Percentiles rank a stretch among this genome's conserved stretches.
These are phyloP conservation scores for Sapayoa aenigma DNA, from an alignment of 2,113 vertebrate genomes.

Conservation along the genomic window DNA sequence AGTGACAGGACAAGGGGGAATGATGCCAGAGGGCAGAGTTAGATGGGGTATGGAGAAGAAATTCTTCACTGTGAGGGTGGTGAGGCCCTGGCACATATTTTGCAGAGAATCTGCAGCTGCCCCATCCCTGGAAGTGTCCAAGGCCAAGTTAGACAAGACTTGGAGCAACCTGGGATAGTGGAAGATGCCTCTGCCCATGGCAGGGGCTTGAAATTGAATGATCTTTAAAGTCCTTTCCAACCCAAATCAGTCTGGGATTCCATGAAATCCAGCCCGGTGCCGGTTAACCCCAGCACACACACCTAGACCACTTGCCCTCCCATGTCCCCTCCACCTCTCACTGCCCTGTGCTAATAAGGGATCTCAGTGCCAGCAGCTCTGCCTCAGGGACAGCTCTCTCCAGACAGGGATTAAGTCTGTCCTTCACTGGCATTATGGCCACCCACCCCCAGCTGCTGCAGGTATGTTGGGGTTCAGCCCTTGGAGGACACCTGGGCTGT, in stretches of 20 bases:
- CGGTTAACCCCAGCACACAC: not conserved
- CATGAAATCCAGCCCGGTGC: not conserved
- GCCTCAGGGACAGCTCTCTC: not conserved
- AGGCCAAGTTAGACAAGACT: not conserved
- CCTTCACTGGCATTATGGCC: not conserved
- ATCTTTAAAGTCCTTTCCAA: not conserved
- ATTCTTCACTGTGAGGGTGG: not conserved
- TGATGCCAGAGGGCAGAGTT: not conserved
- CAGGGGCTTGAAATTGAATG: not conserved
- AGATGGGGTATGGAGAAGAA: fast-evolving
- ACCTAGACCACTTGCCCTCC: not conserved
- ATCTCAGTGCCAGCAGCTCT: not conserved
- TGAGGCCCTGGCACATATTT: not conserved
- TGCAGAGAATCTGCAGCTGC: not conserved
- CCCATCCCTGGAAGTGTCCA: not conserved
- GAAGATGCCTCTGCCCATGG: not conserved
- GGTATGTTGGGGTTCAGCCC: fast-evolving
- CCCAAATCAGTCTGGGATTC: not conserved
- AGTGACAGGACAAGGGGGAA: not conserved
- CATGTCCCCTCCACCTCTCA: not conserved
- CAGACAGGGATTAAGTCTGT: conserved; percentile 11
- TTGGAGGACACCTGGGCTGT: fast-evolving
- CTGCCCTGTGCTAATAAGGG: not conserved
- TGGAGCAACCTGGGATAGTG: not conserved
- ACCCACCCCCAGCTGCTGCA: not conserved